These are phyloP conservation scores for Excalfactoria chinensis DNA, from an alignment of 2,113 vertebrate genomes.

Conservation along the genomic window DNA sequence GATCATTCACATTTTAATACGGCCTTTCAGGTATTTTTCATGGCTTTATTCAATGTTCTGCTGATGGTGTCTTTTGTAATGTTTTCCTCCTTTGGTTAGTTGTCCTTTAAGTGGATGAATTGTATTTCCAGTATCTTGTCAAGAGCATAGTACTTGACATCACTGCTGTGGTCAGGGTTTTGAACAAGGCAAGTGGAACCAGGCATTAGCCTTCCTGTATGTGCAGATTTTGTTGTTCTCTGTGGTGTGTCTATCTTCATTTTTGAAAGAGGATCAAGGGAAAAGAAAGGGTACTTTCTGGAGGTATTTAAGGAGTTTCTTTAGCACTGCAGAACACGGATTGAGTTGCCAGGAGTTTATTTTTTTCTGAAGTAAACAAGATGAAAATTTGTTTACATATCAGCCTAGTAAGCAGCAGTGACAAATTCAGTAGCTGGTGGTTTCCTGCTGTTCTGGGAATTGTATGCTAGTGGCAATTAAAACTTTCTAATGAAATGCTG, in stretches of 20 bases:
- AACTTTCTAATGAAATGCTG: background rate
- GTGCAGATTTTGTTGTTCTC: background rate
- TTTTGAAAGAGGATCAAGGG: background rate
- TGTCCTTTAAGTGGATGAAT: background rate
- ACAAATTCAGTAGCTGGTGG: background rate
- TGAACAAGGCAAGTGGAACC: background rate
- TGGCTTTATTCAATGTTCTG: background rate
- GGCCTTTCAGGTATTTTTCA: background rate
- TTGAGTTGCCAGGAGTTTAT: background rate
- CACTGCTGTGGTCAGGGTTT: background rate
- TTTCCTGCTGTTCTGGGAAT: background rate
- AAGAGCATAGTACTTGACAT: background rate
- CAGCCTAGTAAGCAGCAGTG: background rate
- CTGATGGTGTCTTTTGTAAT: background rate
- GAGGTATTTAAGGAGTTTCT: background rate
- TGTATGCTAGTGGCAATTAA: background rate
- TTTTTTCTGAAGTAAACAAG: background rate
- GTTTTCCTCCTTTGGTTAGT: background rate
- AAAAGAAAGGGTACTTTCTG: background rate
- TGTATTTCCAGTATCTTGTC: background rate
- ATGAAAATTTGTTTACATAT: background rate
- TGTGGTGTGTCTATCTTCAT: background rate
- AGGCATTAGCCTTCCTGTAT: background rate
- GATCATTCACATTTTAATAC: background rate
- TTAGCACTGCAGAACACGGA: background rate